These are phyloP conservation scores for Erpobdella octoculata DNA, from an alignment of 2,888 invertebrate species.

Conservation along the genomic window DNA sequence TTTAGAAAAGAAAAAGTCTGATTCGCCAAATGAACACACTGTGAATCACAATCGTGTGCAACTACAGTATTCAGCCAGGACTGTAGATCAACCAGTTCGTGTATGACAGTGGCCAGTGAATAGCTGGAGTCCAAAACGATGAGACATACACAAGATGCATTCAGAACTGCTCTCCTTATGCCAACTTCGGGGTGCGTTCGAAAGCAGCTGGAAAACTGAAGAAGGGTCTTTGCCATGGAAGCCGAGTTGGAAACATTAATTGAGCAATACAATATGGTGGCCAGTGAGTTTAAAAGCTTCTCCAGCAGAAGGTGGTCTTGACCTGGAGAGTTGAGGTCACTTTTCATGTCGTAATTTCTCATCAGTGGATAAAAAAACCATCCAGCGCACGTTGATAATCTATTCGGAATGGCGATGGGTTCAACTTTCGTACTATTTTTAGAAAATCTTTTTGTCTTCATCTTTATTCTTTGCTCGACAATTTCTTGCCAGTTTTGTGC, in stretches of 20 bases:
- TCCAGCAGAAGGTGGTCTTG: background rate
- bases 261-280: background rate
- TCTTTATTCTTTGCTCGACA: background rate
- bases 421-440: background rate
- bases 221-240: background rate
- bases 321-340: background rate
- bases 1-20: background rate
- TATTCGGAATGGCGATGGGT: background rate
- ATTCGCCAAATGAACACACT: background rate
- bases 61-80: background rate
- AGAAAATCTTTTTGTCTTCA: background rate
- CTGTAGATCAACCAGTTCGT: background rate
- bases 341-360: background rate
- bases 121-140: background rate
- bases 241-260: background rate
- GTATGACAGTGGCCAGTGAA: background rate
- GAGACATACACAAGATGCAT: background rate
- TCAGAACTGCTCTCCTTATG: slow-evolving; percentile 1
- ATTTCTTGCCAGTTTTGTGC: background rate
- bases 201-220: background rate
- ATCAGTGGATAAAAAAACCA: slow-evolving; percentile 7
- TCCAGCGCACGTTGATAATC: background rate
- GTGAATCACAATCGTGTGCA: background rate
- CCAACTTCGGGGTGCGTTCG: background rate
- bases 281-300: background rate